Evolutionary conservation across 1,140 invertebrate genomes (phyloP).

Genomic region (Harpegnathos saltator): DNA sequence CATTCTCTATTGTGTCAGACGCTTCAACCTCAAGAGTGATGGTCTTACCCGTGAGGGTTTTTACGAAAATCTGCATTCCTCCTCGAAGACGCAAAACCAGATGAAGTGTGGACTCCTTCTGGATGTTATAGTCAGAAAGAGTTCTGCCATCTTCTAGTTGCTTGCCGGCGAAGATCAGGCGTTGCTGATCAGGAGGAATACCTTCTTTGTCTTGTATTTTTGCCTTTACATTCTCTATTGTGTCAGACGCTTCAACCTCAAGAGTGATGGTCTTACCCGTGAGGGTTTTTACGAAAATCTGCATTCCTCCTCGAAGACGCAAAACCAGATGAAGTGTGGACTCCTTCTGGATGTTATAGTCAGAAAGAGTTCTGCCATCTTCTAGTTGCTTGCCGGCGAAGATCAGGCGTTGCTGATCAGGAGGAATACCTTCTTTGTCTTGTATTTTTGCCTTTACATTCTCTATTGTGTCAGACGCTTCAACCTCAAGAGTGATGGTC

Average conservation of each 20-base stretch:
- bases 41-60: slow-evolving; percentile 88
- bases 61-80: slow-evolving; percentile 86
- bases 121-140: slow-evolving; percentile 89
- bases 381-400: no score
- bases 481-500: no score
- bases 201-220: slow-evolving; percentile 91
- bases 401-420: no score
- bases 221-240: slow-evolving; percentile 91
- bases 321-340: no score
- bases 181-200: slow-evolving; percentile 90
- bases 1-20: slow-evolving; percentile 20
- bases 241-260: slow-evolving; percentile 91
- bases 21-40: slow-evolving; percentile 22
- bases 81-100: slow-evolving; percentile 52
- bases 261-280: slow-evolving; percentile 92
- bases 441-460: no score
- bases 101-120: slow-evolving; percentile 78
- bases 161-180: slow-evolving; percentile 91
- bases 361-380: no score
- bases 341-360: no score
- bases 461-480: no score
- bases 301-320: no score
- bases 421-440: no score
- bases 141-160: slow-evolving; percentile 89
- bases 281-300: slow-evolving; percentile 90